A percentile compares a stretch with the other conserved stretches of the same genome.
These are phyloP conservation scores for Ariolimax columbianus DNA, from an alignment of 2,888 invertebrate genomes.

Conservation along the genomic window DNA sequence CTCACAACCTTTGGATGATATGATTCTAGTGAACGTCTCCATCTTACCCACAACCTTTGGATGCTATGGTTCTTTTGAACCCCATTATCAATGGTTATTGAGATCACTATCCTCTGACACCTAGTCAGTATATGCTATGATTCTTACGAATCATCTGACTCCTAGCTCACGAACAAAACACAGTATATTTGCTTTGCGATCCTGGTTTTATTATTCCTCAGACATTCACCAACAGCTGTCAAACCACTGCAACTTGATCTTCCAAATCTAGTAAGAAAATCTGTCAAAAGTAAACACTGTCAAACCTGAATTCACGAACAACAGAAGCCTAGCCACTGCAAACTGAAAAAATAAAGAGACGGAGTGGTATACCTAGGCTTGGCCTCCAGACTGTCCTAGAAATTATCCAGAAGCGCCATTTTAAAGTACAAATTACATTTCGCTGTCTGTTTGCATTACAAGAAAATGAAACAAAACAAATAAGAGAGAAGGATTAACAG, in stretches of 20 bases:
- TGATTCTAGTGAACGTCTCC: too few species aligned
- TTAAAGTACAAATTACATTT: not conserved
- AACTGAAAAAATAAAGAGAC: not conserved
- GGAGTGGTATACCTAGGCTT: not conserved
- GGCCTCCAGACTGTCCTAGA: not conserved
- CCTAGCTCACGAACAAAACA: not conserved
- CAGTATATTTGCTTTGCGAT: not conserved
- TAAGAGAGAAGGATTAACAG: not conserved
- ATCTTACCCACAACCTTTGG: too few species aligned
- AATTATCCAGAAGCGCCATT: not conserved
- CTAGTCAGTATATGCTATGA: too few species aligned
- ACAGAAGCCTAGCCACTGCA: not conserved
- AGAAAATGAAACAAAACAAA: conserved; percentile 4
- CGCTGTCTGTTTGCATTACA: not conserved
- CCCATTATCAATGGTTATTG: too few species aligned
- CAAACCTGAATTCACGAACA: not conserved
- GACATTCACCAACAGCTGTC: not conserved
- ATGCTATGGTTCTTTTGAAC: too few species aligned
- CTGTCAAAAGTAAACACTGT: not conserved
- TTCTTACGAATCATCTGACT: not conserved
- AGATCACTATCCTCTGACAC: too few species aligned
- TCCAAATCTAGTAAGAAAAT: not conserved
- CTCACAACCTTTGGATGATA: too few species aligned
- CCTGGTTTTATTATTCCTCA: not conserved
- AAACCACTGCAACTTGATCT: not conserved